These are phyloP conservation scores for Xylota segnis DNA, from an alignment of 2,888 invertebrate genomes.

Conservation along the genomic window DNA sequence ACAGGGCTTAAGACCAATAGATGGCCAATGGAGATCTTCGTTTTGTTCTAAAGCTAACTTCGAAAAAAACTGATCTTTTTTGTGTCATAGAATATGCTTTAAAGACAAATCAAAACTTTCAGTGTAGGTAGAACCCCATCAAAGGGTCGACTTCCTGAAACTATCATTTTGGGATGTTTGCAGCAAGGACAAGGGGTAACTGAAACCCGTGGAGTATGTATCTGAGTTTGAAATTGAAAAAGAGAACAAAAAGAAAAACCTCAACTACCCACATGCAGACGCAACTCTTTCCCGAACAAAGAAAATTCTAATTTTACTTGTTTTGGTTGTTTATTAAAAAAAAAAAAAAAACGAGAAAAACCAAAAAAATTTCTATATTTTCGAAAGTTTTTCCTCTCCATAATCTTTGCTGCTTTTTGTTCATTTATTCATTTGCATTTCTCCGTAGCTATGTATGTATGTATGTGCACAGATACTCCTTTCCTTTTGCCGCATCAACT, in stretches of 20 bases:
- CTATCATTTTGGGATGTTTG: too few species aligned
- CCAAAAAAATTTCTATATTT: neutral
- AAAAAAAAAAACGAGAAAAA: conserved; percentile 1
- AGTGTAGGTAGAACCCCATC: too few species aligned
- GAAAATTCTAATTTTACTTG: conserved; percentile 20
- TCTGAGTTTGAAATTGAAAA: conserved; percentile 28
- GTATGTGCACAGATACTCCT: too few species aligned
- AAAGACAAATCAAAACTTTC: too few species aligned
- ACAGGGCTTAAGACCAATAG: too few species aligned
- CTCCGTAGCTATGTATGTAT: neutral
- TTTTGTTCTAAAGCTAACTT: too few species aligned
- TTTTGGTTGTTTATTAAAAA: conserved; percentile 2
- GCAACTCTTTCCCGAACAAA: conserved; percentile 54
- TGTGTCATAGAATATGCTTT: too few species aligned
- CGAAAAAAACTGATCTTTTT: too few species aligned
- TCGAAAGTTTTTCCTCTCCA: conserved; percentile 15
- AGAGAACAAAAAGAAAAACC: neutral
- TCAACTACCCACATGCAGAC: conserved; percentile 14
- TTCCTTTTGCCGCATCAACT: conserved; percentile 27
- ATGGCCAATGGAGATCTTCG: too few species aligned
- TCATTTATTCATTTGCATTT: conserved; percentile 45
- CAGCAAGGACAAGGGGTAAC: too few species aligned
- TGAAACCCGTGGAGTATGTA: neutral
- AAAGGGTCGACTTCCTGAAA: too few species aligned
- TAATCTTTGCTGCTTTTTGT: conserved; percentile 13